Base-by-base conservation (phyloP, 2,888 invertebrate genomes). In the Ophion slaviceki region DNA sequence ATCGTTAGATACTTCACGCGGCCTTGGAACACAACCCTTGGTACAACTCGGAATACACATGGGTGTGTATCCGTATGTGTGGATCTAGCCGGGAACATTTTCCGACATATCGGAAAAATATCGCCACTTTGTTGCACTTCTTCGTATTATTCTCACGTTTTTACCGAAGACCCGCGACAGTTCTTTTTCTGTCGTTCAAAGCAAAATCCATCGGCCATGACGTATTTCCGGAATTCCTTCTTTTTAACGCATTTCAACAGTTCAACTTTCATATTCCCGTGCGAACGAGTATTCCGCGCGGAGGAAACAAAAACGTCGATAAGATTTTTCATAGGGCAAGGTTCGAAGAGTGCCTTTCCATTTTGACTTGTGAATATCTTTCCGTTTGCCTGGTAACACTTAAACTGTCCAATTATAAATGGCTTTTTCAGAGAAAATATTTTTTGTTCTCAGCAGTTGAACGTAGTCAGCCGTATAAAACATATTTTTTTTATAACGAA, bases 1-100 rank as follows among this genome's bases (percentile, higher is more conserved):
- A 74, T 74, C 57, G 72, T 80, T 80, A 66, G 57, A 74, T 67
- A 72, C 66, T 57, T 80, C 62, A 36, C 72, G 66, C 72, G 66
- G 24, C 57, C 40, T 20, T 72, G 66, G 40, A 80, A 59, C 28
- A 72, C 71, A 53, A 11, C 72, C 80, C 17, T 66, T 67, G 20
- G 45, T 28, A 7, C 61, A 57, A 28, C n/a, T 64, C 14, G 17
- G 53, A 8, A 11, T n/a, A 57, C 10, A 67, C 24, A 32, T 64
- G 36, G 28, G 6, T 40, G 24, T 20, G 24, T 20, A 20, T 74
- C 0, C 7, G 66, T 7, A 14, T 45, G 28, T 40, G 40, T 45
- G 67, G 17, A 24, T 47, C 20, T 47, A n/a, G 20, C 10, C 20
- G 36, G 6, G 53, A 80, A 80, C 24, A 59, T 66, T 80, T 72